Conservation (phyloP, 2,113 vertebrate genomes). For the Pelvicachromis taeniatus region DNA sequence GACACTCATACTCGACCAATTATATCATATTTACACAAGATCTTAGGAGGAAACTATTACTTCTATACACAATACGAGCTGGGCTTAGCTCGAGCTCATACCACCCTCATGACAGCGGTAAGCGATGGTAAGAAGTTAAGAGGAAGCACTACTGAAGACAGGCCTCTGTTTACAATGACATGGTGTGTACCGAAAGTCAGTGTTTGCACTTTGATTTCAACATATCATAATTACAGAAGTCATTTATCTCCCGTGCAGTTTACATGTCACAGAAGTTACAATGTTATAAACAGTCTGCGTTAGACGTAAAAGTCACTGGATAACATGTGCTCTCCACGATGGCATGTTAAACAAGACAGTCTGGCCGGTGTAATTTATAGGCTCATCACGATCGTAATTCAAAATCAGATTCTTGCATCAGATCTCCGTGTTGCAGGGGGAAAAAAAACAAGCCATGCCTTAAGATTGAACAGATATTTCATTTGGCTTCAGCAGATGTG, state of each 20-base stretch:
- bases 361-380: slow-evolving; percentile 22
- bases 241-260: slow-evolving; percentile 62
- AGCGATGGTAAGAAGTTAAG: neutral
- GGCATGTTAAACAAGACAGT: slow-evolving; percentile 43
- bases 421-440: neutral
- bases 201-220: slow-evolving; percentile 68
- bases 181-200: slow-evolving; percentile 48
- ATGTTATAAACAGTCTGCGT: slow-evolving; percentile 50
- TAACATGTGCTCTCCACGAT: slow-evolving; percentile 43
- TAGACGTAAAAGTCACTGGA: slow-evolving; percentile 23
- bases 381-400: slow-evolving; percentile 16
- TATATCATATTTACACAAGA: slow-evolving; percentile 65
- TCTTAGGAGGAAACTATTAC: slow-evolving; percentile 51
- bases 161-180: slow-evolving; percentile 52
- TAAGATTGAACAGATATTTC: slow-evolving; percentile 19
- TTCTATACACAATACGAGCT: slow-evolving; percentile 54
- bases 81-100: slow-evolving; percentile 15
- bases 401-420: slow-evolving; percentile 16
- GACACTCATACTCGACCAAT: slow-evolving; percentile 58
- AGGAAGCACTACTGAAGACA: neutral
- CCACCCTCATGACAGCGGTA: slow-evolving; percentile 13
- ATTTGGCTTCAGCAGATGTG: slow-evolving; percentile 4
- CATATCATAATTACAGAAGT: slow-evolving; percentile 63
- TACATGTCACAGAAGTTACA: slow-evolving; percentile 56
- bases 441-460: neutral